phyloP scores from a whole-genome alignment of 2,797 vertebrate species.

The Poecilia wingei region DNA sequence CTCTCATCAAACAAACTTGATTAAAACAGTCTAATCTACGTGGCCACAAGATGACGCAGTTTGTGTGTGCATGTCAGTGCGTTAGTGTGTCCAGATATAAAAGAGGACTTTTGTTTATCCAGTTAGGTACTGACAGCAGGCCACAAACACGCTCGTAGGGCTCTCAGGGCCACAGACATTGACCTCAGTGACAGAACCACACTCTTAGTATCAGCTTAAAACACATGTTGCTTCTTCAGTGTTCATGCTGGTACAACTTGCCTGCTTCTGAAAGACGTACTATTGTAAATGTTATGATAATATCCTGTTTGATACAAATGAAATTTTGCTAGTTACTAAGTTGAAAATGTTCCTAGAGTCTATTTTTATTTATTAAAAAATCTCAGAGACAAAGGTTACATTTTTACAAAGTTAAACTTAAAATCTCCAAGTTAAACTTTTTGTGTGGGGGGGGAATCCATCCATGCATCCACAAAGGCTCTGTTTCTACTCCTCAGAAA shows the following conservation, averaged over 20 bases:
- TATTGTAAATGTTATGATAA: background rate
- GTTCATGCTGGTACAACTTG: background rate
- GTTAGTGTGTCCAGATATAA: conserved; percentile 41
- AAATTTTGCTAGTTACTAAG: background rate
- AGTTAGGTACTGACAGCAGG: conserved; percentile 54
- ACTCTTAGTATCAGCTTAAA: conserved; percentile 5
- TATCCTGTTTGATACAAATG: background rate
- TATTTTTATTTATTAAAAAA: background rate
- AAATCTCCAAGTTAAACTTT: background rate
- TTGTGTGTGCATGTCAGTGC: conserved; percentile 24
- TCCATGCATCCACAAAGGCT: no score
- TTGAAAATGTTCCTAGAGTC: background rate
- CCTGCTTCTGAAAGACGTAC: background rate
- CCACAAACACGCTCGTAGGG: conserved; percentile 53
- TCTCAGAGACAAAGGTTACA: background rate
- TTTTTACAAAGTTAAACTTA: background rate
- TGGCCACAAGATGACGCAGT: conserved; percentile 56
- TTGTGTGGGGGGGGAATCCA: no score
- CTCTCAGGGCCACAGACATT: conserved; percentile 34
- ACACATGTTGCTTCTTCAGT: conserved; percentile 15
- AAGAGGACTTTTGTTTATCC: conserved; percentile 55
- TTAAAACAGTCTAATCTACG: conserved; percentile 72
- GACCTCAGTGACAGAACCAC: conserved; percentile 20
- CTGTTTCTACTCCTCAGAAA: no score
- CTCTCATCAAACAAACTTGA: conserved; percentile 75